Evolutionary conservation across 2,888 invertebrate genomes (phyloP).

Genomic region (Eilema sororculum): DNA sequence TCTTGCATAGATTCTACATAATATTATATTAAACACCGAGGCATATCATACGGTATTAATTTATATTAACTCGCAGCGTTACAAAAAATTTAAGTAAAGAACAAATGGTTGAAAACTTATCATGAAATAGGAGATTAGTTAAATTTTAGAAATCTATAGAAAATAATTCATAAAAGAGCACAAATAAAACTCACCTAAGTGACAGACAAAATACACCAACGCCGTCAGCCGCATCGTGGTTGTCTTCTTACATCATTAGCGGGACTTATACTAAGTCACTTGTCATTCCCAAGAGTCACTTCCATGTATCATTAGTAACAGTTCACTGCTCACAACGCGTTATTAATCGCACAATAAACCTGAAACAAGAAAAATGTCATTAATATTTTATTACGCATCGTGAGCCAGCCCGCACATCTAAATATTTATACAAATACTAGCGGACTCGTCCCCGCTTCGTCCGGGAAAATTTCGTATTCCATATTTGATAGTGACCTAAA

Average conservation of each 20-base stretch:
- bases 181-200: conserved; percentile 69
- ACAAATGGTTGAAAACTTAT: too few relatives aligned
- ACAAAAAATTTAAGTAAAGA: too few relatives aligned
- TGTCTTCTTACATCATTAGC: conserved; percentile 78
- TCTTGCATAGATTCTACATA: too few relatives aligned
- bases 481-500: too few relatives aligned
- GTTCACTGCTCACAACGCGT: conserved; percentile 31
- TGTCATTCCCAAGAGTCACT: conserved; percentile 48
- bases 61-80: too few relatives aligned
- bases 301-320: conserved; percentile 43
- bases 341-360: conserved; percentile 33
- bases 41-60: too few relatives aligned
- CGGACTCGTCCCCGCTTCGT: too few relatives aligned
- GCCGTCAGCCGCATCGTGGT: conserved; percentile 76
- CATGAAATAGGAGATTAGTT: too few relatives aligned
- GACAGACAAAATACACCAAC: conserved; percentile 75
- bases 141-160: not conserved
- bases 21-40: too few relatives aligned
- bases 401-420: not conserved
- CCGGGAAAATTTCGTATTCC: too few relatives aligned
- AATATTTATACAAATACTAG: too few relatives aligned
- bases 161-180: not conserved
- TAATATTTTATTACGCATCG: not conserved
- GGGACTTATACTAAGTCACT: conserved; percentile 53
- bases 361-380: conserved; percentile 29